Evolutionary conservation across 2,888 invertebrate species (phyloP), one percentile per base, ranked within the genome.

Genomic region (Pammene aurita): DNA sequence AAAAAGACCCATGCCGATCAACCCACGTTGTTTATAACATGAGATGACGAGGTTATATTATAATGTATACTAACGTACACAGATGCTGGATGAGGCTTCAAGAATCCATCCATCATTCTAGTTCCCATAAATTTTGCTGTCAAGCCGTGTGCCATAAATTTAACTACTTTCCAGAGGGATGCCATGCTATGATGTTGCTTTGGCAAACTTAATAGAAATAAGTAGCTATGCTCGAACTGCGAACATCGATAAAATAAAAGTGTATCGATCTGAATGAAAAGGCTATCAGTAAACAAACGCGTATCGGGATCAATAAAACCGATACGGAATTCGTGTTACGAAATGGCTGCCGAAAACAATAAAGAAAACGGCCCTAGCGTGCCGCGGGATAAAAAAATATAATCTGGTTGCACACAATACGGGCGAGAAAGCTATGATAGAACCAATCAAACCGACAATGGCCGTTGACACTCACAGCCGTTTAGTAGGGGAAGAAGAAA

Each of bases 371-470:
- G 73, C 76, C 76, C 74, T 78, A 76, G 58, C 66, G 74, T 71
- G 66, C 72, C 70, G 55, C 63, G 56, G 63, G 71, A 75, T 71
- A 80, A 80, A 77, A n/a, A 80, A 84, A 80, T 75, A 75, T 75
- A 74, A 76, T 75, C 75, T 68, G 75, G 77, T 77, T 80, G 75
- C 74, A 79, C 80, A 85, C 83, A 85, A 86, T 80, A 80, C 79
- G 72, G 69, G 71, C 77, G 75, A 76, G 72, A 72, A 74, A 74
- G 72, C 75, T 71, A 77, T 71, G 77, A 78, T 80, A 82, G 79
- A 76, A 78, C 82, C 84, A 85, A 87, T 87, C 87, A 82, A 81
- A 81, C 66, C 67, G 80, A 87, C 87, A 88, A 89, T 82, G 72
- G 78, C 73, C 76, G 80, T 84, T 83, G 85, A 84, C 80, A 83